Evolutionary conservation across 2,797 vertebrate species (phyloP).

Genomic region (Coendou prehensilis): DNA sequence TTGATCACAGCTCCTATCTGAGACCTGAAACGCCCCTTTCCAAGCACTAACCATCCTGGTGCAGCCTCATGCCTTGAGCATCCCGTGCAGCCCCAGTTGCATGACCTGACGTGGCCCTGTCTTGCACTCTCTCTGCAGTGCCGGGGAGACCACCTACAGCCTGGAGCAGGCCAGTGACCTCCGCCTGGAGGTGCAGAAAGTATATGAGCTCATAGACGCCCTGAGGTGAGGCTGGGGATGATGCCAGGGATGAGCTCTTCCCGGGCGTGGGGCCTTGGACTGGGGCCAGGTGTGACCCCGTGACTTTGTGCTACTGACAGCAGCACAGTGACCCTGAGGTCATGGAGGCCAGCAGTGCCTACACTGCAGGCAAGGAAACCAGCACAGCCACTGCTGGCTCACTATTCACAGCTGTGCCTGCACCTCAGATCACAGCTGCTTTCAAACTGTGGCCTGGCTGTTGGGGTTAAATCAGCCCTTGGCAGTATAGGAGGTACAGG

Average conservation of each 20-base stretch:
- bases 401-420: not conserved
- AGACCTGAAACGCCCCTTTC: slow-evolving; percentile 17
- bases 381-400: not conserved
- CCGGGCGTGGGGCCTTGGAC: not conserved
- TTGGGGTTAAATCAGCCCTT: not conserved
- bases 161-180: slow-evolving; percentile 95
- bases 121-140: slow-evolving; percentile 89
- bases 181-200: slow-evolving; percentile 97
- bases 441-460: not conserved
- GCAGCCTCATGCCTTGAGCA: not conserved
- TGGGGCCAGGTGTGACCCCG: not conserved
- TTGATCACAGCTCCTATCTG: not conserved
- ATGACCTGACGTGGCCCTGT: not conserved
- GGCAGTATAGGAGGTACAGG: not conserved
- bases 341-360: not conserved
- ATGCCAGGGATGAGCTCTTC: not conserved
- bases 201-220: slow-evolving; percentile 97
- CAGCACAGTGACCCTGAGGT: not conserved
- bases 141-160: slow-evolving; percentile 96
- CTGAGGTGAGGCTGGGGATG: slow-evolving; percentile 92
- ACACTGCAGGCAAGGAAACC: not conserved
- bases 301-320: not conserved
- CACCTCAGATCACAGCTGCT: not conserved
- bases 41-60: not conserved
- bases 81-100: not conserved